Evolutionary conservation across 2,888 invertebrate species (phyloP).

Genomic region (Minunthozetes semirufus): DNA sequence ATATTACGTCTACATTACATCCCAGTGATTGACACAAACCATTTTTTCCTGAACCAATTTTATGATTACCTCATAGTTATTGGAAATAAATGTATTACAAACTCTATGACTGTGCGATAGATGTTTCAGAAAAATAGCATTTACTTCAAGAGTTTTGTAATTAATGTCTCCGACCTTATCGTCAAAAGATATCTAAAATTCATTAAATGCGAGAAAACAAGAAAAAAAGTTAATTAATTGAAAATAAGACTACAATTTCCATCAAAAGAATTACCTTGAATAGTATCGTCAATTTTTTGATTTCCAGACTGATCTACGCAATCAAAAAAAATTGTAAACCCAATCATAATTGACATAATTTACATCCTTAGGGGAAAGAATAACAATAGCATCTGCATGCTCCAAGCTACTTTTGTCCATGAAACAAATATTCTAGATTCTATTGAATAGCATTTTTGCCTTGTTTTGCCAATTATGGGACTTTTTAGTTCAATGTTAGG

Average conservation of each 20-base stretch:
- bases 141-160: background rate
- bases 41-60: too few species aligned
- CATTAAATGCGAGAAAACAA: background rate
- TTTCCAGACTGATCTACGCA: too few species aligned
- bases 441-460: too few species aligned
- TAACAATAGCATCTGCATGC: too few species aligned
- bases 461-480: background rate
- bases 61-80: background rate
- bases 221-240: slow-evolving; percentile 1
- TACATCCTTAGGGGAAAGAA: too few species aligned
- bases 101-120: background rate
- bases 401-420: too few species aligned
- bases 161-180: background rate
- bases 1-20: slow-evolving; percentile 2
- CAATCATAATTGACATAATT: too few species aligned
- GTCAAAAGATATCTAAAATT: background rate
- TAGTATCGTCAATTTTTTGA: background rate
- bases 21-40: too few species aligned
- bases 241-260: background rate
- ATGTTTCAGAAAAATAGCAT: background rate
- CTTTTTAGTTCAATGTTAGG: background rate
- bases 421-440: too few species aligned
- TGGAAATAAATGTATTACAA: background rate
- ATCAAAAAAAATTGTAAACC: too few species aligned
- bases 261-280: background rate